These are phyloP conservation scores for Noctilio leporinus DNA, from an alignment of 2,113 vertebrate species.

Conservation along the genomic window DNA sequence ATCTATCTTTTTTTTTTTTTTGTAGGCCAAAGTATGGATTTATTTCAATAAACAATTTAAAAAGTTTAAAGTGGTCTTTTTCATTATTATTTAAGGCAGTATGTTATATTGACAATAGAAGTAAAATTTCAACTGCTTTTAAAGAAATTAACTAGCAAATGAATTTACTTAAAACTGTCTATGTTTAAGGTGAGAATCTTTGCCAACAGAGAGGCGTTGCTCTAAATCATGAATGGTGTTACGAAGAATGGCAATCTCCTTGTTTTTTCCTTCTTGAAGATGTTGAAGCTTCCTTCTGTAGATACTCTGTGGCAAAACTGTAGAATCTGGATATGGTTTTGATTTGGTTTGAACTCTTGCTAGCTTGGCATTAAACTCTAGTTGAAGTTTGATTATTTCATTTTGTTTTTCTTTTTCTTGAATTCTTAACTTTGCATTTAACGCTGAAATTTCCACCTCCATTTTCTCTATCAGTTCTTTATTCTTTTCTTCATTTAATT, in stretches of 20 bases:
- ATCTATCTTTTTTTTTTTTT: too few relatives aligned
- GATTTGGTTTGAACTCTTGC: constrained; percentile 84
- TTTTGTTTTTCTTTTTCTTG: constrained; percentile 90
- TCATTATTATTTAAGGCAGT: neutral
- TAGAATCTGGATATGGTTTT: constrained; percentile 75
- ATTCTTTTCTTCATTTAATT: constrained; percentile 82
- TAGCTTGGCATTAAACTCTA: constrained; percentile 93
- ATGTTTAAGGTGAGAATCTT: constrained; percentile 70
- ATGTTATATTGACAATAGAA: neutral
- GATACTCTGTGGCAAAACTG: constrained; percentile 83
- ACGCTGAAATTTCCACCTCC: constrained; percentile 82
- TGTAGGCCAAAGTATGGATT: constrained; percentile 9
- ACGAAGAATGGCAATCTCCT: constrained; percentile 82
- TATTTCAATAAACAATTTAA: constrained; percentile 72
- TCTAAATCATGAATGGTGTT: constrained; percentile 82
- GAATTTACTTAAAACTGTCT: constrained; percentile 70
- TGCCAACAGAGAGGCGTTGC: constrained; percentile 70
- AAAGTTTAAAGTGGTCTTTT: neutral
- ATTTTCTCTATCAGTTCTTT: constrained; percentile 80
- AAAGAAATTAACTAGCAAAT: constrained; percentile 25
- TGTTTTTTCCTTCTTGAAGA: constrained; percentile 88
- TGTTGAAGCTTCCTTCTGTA: constrained; percentile 91
- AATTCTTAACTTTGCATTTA: constrained; percentile 84
- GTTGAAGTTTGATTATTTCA: constrained; percentile 90
- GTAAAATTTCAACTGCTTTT: neutral